Base-by-base conservation (phyloP, 1,140 invertebrate genomes). In the Parapsyche elsis region DNA sequence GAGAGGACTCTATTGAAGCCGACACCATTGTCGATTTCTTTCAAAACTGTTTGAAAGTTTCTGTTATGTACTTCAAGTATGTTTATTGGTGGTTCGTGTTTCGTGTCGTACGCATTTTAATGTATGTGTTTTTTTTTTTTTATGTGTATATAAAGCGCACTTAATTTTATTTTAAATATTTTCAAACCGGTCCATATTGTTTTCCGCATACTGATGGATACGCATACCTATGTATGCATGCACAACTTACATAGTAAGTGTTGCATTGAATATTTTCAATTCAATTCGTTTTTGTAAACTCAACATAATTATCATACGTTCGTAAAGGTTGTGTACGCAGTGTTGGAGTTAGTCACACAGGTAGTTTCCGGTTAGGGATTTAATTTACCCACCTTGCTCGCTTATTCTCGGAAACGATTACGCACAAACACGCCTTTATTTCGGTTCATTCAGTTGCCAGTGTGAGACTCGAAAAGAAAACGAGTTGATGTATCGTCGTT, bases 331-430 rank as follows among this genome's bases (percentile, higher is more conserved):
- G n/a, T n/a, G n/a, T n/a, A n/a, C n/a, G n/a, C n/a, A n/a, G n/a
- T n/a, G n/a, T n/a, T 59, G 5, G 19, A 64, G 64, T 67, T 23
- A 26, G 64, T 26, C 23, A 26, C 53, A 7, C 64, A 67, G 24
- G 64, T 30, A 67, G 2, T 61, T 67, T 67, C 24, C 24, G 57
- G 64, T 67, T 67, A n/a, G 24, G 64, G 10, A 67, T 9, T 67
- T 24, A 67, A 67, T 67, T 67, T 26, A 1, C 19, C 26, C 64
- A 67, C 64, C 64, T 67, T n/a, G 24, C 23, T 10, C n/a, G n/a
- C 14, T 67, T 30, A 67, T 67, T 67, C 64, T 67, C 14, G 64
- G 64, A 67, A 67, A 30, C 9, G 9, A 24, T 67, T 67, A 12
- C 9, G 12, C 64, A 67, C 21, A 9, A 0, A 14, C 49, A 16